These are phyloP conservation scores for Meriones psammophilus DNA, from an alignment of 2,797 vertebrate species.

Conservation along the genomic window DNA sequence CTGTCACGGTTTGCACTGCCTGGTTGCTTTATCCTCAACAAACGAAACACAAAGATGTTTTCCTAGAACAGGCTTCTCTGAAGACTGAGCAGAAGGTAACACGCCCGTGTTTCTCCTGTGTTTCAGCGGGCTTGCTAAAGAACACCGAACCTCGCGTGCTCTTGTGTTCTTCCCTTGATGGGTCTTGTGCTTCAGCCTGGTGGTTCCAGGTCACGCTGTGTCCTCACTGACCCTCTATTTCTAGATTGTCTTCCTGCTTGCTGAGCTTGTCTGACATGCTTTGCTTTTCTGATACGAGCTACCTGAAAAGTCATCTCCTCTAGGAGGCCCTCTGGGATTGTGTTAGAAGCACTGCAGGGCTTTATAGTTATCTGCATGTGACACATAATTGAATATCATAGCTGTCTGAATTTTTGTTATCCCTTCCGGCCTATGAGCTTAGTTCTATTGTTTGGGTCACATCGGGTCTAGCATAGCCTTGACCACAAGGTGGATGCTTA, in stretches of 20 bases:
- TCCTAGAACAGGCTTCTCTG: not conserved
- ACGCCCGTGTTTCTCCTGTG: not conserved
- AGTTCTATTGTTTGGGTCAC: not conserved
- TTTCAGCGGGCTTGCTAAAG: not conserved
- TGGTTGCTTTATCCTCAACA: not conserved
- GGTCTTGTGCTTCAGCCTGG: not conserved
- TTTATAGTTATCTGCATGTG: not conserved
- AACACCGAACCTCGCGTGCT: no score
- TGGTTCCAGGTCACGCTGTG: not conserved
- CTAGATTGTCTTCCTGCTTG: not conserved
- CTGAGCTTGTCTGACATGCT: not conserved
- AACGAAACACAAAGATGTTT: not conserved
- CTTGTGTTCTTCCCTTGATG: not conserved
- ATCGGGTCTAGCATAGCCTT: not conserved
- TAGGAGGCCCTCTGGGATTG: not conserved
- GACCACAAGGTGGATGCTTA: not conserved
- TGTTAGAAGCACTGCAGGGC: not conserved
- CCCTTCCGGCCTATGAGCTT: not conserved
- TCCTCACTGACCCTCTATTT: not conserved
- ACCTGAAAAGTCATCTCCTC: constrained; percentile 15
- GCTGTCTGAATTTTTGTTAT: not conserved
- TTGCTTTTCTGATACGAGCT: constrained; percentile 6
- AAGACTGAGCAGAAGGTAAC: constrained; percentile 13
- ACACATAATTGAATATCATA: not conserved
- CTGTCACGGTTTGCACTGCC: not conserved